A percentile compares a stretch with the other conserved stretches of the same genome.
phyloP scores from a whole-genome alignment of 2,888 invertebrate genomes.

The Campoplex capitator region DNA sequence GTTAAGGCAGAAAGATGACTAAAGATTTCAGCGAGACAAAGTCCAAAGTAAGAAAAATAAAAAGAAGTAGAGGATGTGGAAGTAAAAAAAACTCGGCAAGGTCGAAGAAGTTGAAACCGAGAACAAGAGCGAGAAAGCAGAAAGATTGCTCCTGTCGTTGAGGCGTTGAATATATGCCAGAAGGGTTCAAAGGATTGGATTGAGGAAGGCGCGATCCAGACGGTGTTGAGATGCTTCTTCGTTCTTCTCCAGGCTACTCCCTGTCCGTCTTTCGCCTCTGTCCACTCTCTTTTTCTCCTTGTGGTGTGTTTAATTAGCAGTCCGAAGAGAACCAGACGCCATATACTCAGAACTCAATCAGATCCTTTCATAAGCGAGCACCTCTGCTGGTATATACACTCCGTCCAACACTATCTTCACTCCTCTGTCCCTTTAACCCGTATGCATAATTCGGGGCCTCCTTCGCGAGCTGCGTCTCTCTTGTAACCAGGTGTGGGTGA shows the following conservation, averaged over 20 bases:
- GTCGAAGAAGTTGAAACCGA: slow-evolving; percentile 37
- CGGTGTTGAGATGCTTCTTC: slow-evolving; percentile 65
- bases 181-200: slow-evolving; percentile 64
- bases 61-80: slow-evolving; percentile 9
- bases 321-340: slow-evolving; percentile 82
- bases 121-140: slow-evolving; percentile 33
- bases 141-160: slow-evolving; percentile 63
- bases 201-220: slow-evolving; percentile 67
- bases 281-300: slow-evolving; percentile 48
- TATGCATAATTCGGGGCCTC: slow-evolving; percentile 80
- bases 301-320: slow-evolving; percentile 84
- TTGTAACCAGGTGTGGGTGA: slow-evolving; percentile 66
- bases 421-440: slow-evolving; percentile 68
- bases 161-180: slow-evolving; percentile 49
- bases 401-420: slow-evolving; percentile 45
- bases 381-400: slow-evolving; percentile 48
- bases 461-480: slow-evolving; percentile 35
- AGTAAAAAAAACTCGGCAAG: slow-evolving; percentile 40
- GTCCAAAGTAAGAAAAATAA: neutral
- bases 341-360: slow-evolving; percentile 84
- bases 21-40: slow-evolving; percentile 14
- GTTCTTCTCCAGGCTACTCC: slow-evolving; percentile 33
- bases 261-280: slow-evolving; percentile 6
- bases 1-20: neutral
- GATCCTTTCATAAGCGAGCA: slow-evolving; percentile 83